Conservation (phyloP, 2,888 invertebrate species). For the Dryobota labecula region DNA sequence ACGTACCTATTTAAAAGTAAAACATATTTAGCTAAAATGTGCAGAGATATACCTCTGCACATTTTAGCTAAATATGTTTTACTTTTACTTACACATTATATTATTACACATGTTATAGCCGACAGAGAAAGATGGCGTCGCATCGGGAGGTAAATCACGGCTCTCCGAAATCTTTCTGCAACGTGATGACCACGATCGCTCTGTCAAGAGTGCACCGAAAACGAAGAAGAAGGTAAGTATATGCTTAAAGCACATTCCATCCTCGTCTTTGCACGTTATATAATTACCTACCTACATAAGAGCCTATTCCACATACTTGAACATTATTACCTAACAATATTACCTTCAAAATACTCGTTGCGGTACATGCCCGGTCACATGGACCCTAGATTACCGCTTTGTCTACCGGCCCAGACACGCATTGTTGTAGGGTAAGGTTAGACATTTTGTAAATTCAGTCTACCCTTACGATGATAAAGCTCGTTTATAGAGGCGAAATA, state of each 20-base stretch:
- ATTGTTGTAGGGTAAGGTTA: constrained; percentile 33
- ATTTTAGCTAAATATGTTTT: too few species aligned
- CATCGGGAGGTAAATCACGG: too few species aligned
- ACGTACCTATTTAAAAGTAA: too few species aligned
- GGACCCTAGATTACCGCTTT: constrained; percentile 32
- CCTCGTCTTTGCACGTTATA: neutral
- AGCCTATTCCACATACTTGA: constrained; percentile 8
- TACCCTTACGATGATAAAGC: neutral
- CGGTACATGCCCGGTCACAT: constrained; percentile 16
- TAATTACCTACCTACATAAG: neutral
- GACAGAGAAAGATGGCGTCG: too few species aligned
- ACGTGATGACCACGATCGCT: too few species aligned
- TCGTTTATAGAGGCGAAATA: constrained; percentile 2
- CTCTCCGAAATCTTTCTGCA: too few species aligned
- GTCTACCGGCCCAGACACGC: constrained; percentile 5
- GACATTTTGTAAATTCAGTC: constrained; percentile 8
- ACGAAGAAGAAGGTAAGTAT: too few species aligned
- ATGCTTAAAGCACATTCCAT: neutral
- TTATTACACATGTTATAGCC: too few species aligned
- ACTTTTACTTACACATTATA: too few species aligned
- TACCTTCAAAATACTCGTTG: neutral
- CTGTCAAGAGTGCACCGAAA: too few species aligned
- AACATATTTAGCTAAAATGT: too few species aligned
- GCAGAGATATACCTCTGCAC: too few species aligned
- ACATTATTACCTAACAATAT: neutral